Evolutionary conservation across 1,140 invertebrate species (phyloP), one percentile per base, ranked within the genome.

Genomic region (Macrocentrus cingulum): DNA sequence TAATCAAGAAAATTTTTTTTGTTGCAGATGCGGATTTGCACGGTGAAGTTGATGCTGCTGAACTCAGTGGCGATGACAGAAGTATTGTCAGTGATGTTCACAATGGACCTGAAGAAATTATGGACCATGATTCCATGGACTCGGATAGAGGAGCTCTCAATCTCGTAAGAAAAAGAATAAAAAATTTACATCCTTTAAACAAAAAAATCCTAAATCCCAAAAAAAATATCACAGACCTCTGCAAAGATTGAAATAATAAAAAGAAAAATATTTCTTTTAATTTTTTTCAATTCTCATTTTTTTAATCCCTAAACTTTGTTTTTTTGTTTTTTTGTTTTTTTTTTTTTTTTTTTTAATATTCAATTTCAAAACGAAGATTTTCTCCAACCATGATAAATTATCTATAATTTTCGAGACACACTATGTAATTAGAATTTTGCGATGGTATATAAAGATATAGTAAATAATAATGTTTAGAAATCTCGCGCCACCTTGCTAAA

Each of bases 111-210:
- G 79, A 79, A 8, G 67, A 63, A 4, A 72, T 76, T 16, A 72
- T 82, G 32, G 81, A 83, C 56, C 81, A 79, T 44, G 82, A 84
- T 61, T 84, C 82, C 54, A 77, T 82, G 67, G 81, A 83, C 51
- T 83, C 82, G 7, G 82, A 84, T 52, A 75, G 80, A 63, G 81
- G 80, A 61, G 82, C 82, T 8, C 79, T 84, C 16, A 84, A 84
- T 60, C 65, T 84, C 74, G 83, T 84, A 56, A 75, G 69, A 72
- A 36, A 19, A 22, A 13, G 9, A 29, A 41, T 41, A 41, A 36
- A 15, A 36, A 25, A 23, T 5, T 11, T 11, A 51, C n/a, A 25
- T 50, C n/a, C 19, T 6, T 51, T n/a, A 18, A 51, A 34, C 19
- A 13, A 42, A 19, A 19, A 6, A 34, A 34, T 11, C 6, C 3